Evolutionary conservation across 2,797 vertebrate genomes (phyloP).

Genomic region (Fistularia commersonii): DNA sequence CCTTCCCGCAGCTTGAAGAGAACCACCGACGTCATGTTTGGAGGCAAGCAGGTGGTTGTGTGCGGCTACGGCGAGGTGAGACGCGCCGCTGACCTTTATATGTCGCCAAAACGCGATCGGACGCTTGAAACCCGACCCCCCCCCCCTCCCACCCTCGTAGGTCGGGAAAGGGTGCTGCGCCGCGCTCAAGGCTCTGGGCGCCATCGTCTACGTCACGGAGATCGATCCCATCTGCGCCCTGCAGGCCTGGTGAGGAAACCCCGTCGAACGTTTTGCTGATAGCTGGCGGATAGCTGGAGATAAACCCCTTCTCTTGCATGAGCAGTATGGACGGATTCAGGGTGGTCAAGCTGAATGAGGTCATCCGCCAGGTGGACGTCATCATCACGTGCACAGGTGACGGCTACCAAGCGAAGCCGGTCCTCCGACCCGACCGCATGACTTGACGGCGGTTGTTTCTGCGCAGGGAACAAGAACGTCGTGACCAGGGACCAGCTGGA

Average conservation of each 20-base stretch:
- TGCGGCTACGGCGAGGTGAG: conserved; percentile 96
- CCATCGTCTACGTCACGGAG: conserved; percentile 89
- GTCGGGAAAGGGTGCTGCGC: conserved; percentile 94
- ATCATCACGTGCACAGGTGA: conserved; percentile 96
- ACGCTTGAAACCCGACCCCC: too few species aligned
- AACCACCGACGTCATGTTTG: conserved; percentile 97
- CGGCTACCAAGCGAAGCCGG: neutral
- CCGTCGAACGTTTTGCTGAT: neutral
- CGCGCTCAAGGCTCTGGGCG: conserved; percentile 89
- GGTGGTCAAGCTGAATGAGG: conserved; percentile 91
- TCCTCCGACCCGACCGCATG: neutral
- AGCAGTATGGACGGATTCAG: conserved; percentile 94
- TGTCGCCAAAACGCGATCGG: neutral
- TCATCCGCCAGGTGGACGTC: conserved; percentile 89
- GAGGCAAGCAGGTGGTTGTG: conserved; percentile 93
- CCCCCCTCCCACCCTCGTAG: conserved; percentile 55
- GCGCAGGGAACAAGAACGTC: conserved; percentile 91
- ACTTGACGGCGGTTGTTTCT: conserved; percentile 1
- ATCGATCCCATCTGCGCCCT: conserved; percentile 94
- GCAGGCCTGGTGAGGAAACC: conserved; percentile 86
- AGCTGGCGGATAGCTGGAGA: conserved; percentile 1
- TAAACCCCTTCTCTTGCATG: conserved; percentile 24
- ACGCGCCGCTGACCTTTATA: conserved; percentile 5
- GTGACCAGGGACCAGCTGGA: conserved; percentile 93
- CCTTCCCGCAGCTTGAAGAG: conserved; percentile 82